Base-by-base conservation (phyloP, 2,888 invertebrate species). In the Volucella zonaria region DNA sequence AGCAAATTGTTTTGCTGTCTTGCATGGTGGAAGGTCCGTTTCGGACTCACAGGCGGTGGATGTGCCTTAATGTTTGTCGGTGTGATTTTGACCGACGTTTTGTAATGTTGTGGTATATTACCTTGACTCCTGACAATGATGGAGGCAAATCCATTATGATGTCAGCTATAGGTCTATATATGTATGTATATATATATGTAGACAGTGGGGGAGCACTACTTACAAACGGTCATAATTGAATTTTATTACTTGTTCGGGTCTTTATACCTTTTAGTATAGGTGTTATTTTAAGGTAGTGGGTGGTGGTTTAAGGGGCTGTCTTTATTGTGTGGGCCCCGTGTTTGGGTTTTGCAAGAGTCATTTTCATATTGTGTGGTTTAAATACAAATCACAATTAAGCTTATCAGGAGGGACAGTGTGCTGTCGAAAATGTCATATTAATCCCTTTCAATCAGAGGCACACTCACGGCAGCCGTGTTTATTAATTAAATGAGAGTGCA, bases 21-120 rank as follows among this genome's bases (percentile, higher is more conserved):
- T 62, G 23, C 66, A 64, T 43, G 10, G 52, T 42, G 40, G 78
- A 54, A 58, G 40, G 11, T 23, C 15, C 61, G 73, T 74, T 68
- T 31, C 38, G 64, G 75, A 78, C 77, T 62, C 78, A 78, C 51
- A 23, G 23, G 31, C 31, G 31, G 31, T 2, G 31, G 31, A 6
- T 31, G 31, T 31, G 56, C 74, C 79, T 45, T 74, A 54, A 74
- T 82, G 78, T 51, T 64, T 15, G 51, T 73, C 73, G 79, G 82
- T 82, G 74, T 79, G 82, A 82, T 82, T 82, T 82, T 82, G 79
- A 79, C 82, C 82, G 68, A 74, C 73, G 67, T 68, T 74, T 78
- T 54, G 78, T 68, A 58, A 31, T 61, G 56, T 78, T 82, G 82
- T 62, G 82, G 82, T 82, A 74, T 40, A 68, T 59, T 68, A 68